Evolutionary conservation across 2,888 invertebrate genomes (phyloP), one percentile per base, ranked within the genome.

Genomic region (Dorcus hopei): DNA sequence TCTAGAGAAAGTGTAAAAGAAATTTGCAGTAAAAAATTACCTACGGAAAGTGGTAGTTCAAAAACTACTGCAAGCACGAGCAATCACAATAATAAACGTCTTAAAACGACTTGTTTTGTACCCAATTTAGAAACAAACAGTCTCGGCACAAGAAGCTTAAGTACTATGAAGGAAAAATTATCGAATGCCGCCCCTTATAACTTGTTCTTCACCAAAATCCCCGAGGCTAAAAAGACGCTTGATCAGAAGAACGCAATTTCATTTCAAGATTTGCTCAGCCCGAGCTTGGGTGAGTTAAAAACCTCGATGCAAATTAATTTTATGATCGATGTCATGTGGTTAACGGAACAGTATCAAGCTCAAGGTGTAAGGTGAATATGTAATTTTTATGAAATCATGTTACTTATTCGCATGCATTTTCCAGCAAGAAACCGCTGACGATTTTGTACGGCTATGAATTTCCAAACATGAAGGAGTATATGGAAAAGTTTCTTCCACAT

Each of bases 291-390:
- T 0, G 85, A 86, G 57, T 78, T 94, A 4, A 87, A 87, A 65
- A 83, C 84, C 45, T 88, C 89, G 0, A 77, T 91, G n/a, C 93
- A 97, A 79, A 89, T 97, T 26, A 97, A 94, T 77, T 97, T 93
- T 70, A 93, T 96, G 91, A 89, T 95, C 41, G 95, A 97, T 68
- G 82, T 93, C 8, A 89, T 89, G 1, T 97, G 95, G 95, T 76
- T 97, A 0, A 80, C 94, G 56, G 88, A 91, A 0, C 93, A 95
- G 69, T 96, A 96, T 70, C 83, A 87, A 69, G 87, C 87, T 68
- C 89, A 88, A 53, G 89, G 89, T 53, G 86, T 89, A 70, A 82
- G 85, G 87, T 87, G 7, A 33, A 78, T 74, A 75, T 72, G 45
- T 58, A 53, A 47, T 41, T 52, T 41, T 57, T 39, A 23, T 16